Percentiles rank a stretch among this genome's conserved stretches.
These are phyloP conservation scores for Oenanthe melanoleuca DNA, from an alignment of 2,113 vertebrate genomes.

Conservation along the genomic window DNA sequence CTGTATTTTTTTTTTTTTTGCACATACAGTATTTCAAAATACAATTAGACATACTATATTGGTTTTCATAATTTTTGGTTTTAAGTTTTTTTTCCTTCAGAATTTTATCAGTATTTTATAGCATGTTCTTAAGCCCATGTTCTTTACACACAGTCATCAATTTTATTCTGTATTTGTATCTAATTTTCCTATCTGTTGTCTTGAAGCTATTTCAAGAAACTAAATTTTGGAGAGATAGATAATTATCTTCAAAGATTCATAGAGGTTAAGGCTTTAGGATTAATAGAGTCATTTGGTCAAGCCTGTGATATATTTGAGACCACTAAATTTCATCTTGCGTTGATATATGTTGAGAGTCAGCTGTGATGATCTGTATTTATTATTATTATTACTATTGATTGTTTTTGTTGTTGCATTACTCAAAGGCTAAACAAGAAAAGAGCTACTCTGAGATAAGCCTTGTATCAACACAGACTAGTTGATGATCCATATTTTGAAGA, in stretches of 20 bases:
- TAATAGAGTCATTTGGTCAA: background rate
- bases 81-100: background rate
- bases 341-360: background rate
- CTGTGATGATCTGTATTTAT: background rate
- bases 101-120: background rate
- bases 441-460: background rate
- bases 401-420: background rate
- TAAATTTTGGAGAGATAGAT: background rate
- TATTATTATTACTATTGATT: background rate
- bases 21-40: background rate
- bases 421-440: background rate
- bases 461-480: background rate
- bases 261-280: background rate
- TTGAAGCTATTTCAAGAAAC: background rate
- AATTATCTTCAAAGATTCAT: background rate
- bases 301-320: background rate
- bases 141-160: background rate
- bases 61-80: background rate
- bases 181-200: background rate
- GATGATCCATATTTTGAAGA: background rate
- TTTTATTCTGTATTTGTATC: background rate
- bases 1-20: background rate
- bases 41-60: background rate
- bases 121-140: background rate
- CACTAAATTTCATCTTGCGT: background rate